Evolutionary conservation across 1,140 invertebrate genomes (phyloP).

Genomic region (Drosophila yakuba): DNA sequence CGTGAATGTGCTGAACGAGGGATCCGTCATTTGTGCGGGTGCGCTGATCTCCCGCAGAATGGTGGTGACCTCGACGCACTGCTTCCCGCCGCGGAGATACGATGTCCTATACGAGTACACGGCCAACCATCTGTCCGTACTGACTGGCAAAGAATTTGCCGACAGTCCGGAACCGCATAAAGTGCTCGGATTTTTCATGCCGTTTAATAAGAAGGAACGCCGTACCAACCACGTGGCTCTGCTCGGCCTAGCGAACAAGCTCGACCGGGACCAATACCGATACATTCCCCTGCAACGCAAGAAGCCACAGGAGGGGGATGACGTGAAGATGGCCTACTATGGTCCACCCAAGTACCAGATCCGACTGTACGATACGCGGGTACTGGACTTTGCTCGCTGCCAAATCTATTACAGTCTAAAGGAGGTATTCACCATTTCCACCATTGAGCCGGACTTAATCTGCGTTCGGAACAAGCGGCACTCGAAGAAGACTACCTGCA

Average conservation of each 20-base stretch:
- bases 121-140: constrained; percentile 31
- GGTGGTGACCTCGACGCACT: constrained; percentile 49
- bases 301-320: not conserved
- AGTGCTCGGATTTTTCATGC: constrained; percentile 42
- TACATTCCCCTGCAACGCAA: constrained; percentile 10
- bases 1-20: constrained; percentile 33
- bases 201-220: not conserved
- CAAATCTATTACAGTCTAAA: not conserved
- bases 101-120: constrained; percentile 21
- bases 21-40: constrained; percentile 47
- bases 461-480: constrained; percentile 41
- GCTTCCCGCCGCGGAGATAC: constrained; percentile 7
- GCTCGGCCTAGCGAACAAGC: constrained; percentile 12
- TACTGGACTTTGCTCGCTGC: constrained; percentile 11
- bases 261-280: not conserved
- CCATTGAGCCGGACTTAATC: constrained; percentile 1
- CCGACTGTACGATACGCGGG: not conserved
- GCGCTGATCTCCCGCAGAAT: constrained; percentile 43
- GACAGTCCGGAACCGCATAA: not conserved
- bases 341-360: not conserved
- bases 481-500: constrained; percentile 5
- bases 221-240: constrained; percentile 17
- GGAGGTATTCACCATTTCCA: not conserved
- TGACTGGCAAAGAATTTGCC: constrained; percentile 8
- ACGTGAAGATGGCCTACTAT: constrained; percentile 10